Evolutionary conservation across 1,140 invertebrate genomes (phyloP).

Genomic region (Glossosoma conforme): DNA sequence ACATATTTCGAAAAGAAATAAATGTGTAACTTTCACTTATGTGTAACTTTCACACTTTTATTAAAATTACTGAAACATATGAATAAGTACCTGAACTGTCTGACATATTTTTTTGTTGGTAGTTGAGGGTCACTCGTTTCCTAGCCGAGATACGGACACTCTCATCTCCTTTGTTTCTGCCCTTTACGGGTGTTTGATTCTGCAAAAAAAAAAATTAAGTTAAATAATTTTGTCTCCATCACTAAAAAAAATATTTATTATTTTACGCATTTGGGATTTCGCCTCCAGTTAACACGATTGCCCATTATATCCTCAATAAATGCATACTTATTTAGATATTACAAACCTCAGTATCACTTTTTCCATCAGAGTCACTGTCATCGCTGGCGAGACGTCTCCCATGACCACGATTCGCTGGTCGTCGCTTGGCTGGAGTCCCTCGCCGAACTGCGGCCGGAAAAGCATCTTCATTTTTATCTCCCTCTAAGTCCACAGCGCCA

Average conservation of each 20-base stretch:
- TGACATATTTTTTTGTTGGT: conserved; percentile 18
- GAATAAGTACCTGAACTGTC: conserved; percentile 24
- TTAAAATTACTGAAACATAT: too few relatives aligned
- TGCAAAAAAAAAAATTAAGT: conserved; percentile 14
- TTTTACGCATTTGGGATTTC: not conserved
- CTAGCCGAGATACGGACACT: conserved; percentile 17
- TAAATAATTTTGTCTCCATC: conserved; percentile 5
- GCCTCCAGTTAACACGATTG: not conserved
- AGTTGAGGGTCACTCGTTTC: conserved; percentile 19
- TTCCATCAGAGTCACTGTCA: conserved; percentile 14
- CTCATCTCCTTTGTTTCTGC: conserved; percentile 8
- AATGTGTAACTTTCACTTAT: too few relatives aligned
- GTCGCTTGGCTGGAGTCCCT: conserved; percentile 1
- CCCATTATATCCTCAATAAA: not conserved
- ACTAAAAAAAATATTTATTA: conserved; percentile 4
- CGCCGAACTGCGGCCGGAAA: not conserved
- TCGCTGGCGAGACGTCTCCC: conserved; percentile 10
- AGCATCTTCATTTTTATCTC: conserved; percentile 3
- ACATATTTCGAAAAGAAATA: too few relatives aligned
- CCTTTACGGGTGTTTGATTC: conserved; percentile 25
- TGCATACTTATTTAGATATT: not conserved
- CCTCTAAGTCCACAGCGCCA: conserved; percentile 10
- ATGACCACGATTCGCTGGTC: conserved; percentile 4
- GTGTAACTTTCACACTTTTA: too few relatives aligned
- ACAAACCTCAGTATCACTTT: conserved; percentile 19